Evolutionary conservation across 2,888 invertebrate genomes (phyloP).

Genomic region (Mongoloraphidia duomilia): DNA sequence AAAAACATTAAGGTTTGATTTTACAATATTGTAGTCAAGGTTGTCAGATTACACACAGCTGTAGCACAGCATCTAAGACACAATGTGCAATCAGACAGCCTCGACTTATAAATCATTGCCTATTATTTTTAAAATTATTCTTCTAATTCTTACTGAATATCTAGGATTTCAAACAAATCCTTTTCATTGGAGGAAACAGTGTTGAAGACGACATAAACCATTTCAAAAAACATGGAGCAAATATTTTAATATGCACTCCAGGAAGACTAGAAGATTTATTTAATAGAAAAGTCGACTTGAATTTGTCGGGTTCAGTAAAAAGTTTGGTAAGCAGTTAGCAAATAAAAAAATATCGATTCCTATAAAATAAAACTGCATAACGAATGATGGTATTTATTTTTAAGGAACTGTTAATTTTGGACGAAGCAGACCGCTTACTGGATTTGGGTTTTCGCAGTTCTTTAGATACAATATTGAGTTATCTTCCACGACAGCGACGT

Average conservation of each 20-base stretch:
- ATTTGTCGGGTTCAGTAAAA: conserved; percentile 57
- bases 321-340: conserved; percentile 46
- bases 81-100: too few relatives aligned
- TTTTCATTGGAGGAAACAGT: conserved; percentile 71
- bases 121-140: too few relatives aligned
- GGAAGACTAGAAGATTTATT: conserved; percentile 83
- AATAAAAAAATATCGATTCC: background rate
- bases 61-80: too few relatives aligned
- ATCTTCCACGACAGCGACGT: conserved; percentile 81
- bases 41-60: background rate
- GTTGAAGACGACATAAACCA: conserved; percentile 59
- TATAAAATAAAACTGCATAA: background rate
- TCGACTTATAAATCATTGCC: too few relatives aligned
- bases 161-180: conserved; percentile 35
- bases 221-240: conserved; percentile 53
- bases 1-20: conserved; percentile 32
- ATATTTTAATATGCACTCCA: conserved; percentile 89
- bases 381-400: conserved; percentile 14
- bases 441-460: conserved; percentile 83
- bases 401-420: conserved; percentile 81
- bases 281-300: conserved; percentile 51
- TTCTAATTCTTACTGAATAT: conserved; percentile 4
- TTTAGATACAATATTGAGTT: conserved; percentile 76
- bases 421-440: conserved; percentile 91
- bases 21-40: conserved; percentile 16